Conservation (phyloP, 2,797 vertebrate genomes). For the Schizopygopsis malacanthus region DNA sequence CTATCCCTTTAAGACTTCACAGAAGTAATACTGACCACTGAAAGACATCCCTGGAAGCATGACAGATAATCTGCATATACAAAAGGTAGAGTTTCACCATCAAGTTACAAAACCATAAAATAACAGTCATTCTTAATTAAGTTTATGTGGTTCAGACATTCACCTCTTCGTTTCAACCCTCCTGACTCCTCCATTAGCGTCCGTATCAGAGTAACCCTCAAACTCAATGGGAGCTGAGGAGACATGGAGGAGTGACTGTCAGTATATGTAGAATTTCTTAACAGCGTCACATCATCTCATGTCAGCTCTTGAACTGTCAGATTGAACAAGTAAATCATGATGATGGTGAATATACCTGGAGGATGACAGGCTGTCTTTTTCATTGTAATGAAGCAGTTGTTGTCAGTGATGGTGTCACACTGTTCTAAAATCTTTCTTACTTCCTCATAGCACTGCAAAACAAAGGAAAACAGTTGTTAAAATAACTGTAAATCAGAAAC, state of each 20-base stretch:
- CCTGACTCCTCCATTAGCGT: constrained; percentile 66
- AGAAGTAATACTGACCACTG: constrained; percentile 26
- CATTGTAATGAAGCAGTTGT: constrained; percentile 84
- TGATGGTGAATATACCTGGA: constrained; percentile 78
- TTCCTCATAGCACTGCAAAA: constrained; percentile 84
- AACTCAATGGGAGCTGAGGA: constrained; percentile 82
- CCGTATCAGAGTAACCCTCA: constrained; percentile 79
- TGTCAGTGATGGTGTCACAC: constrained; percentile 83
- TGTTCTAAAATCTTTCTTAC: constrained; percentile 85
- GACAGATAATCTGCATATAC: constrained; percentile 14
- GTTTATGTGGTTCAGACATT: constrained; percentile 11
- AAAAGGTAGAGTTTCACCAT: neutral
- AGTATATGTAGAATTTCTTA: neutral
- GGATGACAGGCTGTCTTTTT: constrained; percentile 83
- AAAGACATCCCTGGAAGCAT: neutral
- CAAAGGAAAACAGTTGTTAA: neutral
- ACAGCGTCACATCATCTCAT: neutral
- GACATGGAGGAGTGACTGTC: constrained; percentile 23
- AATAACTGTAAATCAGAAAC: neutral
- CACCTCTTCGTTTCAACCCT: constrained; percentile 79
- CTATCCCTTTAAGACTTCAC: neutral
- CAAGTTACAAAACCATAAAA: neutral
- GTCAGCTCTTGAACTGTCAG: neutral
- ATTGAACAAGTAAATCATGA: neutral
- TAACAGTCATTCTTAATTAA: neutral